Evolutionary conservation across 2,888 invertebrate species (phyloP).

Genomic region (Halictus quadricinctus): DNA sequence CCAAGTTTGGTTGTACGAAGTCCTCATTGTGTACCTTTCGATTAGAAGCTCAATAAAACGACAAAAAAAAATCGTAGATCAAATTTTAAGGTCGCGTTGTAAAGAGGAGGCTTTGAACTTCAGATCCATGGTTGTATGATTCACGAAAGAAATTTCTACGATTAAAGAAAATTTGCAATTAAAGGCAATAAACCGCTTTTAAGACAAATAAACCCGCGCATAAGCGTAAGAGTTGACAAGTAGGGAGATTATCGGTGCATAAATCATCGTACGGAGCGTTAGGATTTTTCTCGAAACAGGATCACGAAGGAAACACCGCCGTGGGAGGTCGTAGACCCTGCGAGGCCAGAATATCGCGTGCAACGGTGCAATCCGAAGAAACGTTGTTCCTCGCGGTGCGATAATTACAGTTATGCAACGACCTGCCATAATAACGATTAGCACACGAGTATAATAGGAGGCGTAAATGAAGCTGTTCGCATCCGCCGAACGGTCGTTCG

Average conservation of each 20-base stretch:
- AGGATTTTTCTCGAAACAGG: background rate
- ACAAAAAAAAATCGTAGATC: too few species aligned
- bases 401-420: conserved; percentile 78
- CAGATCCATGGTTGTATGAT: too few species aligned
- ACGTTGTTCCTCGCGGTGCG: conserved; percentile 57
- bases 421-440: conserved; percentile 77
- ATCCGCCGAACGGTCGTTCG: conserved; percentile 16
- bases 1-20: too few species aligned
- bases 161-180: background rate
- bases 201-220: background rate
- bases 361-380: conserved; percentile 60
- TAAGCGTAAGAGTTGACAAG: too few species aligned
- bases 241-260: background rate
- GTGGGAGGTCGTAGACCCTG: conserved; percentile 59
- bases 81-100: too few species aligned
- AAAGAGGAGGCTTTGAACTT: too few species aligned
- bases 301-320: background rate
- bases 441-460: conserved; percentile 68
- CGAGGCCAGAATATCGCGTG: conserved; percentile 62
- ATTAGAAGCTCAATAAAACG: too few species aligned
- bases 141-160: too few species aligned
- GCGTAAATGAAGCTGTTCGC: conserved; percentile 61
- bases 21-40: too few species aligned
- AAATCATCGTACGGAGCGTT: background rate
- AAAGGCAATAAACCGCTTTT: background rate